A percentile compares a stretch with the other conserved stretches of the same genome.
These are phyloP conservation scores for Lithophane semibrunnea DNA, from an alignment of 2,888 invertebrate species.

Conservation along the genomic window DNA sequence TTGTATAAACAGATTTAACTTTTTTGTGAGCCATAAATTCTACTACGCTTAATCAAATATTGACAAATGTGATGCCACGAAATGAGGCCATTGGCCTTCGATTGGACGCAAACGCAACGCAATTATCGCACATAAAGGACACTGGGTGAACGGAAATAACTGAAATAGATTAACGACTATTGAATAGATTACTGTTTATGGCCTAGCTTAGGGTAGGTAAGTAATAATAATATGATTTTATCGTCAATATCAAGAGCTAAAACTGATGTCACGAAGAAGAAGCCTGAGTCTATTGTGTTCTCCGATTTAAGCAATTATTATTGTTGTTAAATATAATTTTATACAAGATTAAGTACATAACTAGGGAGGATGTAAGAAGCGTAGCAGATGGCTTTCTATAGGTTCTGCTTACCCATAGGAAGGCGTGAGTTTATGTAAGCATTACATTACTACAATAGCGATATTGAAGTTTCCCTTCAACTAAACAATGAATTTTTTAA, in stretches of 20 bases:
- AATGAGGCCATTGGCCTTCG: conserved; percentile 78
- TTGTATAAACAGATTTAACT: conserved; percentile 69
- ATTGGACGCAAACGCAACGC: conserved; percentile 60
- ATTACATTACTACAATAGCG: conserved; percentile 48
- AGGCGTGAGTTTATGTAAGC: too few relatives aligned
- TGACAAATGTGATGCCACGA: conserved; percentile 71
- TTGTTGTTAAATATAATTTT: conserved; percentile 49
- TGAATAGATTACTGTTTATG: conserved; percentile 43
- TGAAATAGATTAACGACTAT: conserved; percentile 71
- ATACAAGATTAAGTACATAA: conserved; percentile 47
- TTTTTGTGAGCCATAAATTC: conserved; percentile 70
- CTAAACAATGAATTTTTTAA: conserved; percentile 65
- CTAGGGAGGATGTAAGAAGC: too few relatives aligned
- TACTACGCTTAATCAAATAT: conserved; percentile 78
- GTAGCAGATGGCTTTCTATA: too few relatives aligned
- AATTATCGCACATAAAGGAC: conserved; percentile 72
- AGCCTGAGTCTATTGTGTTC: conserved; percentile 66
- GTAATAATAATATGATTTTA: conserved; percentile 17
- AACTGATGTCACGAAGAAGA: conserved; percentile 62
- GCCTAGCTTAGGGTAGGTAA: neutral
- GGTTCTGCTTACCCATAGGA: too few relatives aligned
- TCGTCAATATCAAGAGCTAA: conserved; percentile 60
- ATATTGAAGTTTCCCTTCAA: conserved; percentile 67
- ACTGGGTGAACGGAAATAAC: conserved; percentile 74
- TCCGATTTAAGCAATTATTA: conserved; percentile 59